Base-by-base conservation (phyloP, 1,140 invertebrate genomes). In the Temnothorax longispinosus region DNA sequence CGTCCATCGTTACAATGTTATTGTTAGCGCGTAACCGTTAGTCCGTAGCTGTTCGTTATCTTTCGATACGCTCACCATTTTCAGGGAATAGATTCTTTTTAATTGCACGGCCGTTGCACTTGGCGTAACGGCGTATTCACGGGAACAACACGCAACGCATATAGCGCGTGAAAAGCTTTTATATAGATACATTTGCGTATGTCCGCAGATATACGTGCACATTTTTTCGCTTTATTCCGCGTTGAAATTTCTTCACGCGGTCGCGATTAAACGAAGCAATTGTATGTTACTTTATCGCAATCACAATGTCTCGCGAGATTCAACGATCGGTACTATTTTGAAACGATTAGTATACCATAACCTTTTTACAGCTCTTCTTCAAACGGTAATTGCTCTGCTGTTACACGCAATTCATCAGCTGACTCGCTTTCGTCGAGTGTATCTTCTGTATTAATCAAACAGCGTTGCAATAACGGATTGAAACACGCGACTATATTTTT, bases 61-160 rank as follows among this genome's bases (percentile, higher is more conserved):
- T 62, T 58, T 52, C 35, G 60, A 81, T 86, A 44, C 62, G 54
- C 8, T 7, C 18, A n/a, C 44, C 52, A 32, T 60, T 74, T 52
- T 38, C 47, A 11, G 21, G 52, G n/a, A 56, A 71, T 84, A 62
- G 69, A 75, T 67, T 56, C 38, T 67, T 71, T 84, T 90, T 78
- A 80, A 89, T 87, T 60, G 62, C 65, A 86, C 44, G 52, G 11
- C 52, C 21, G 15, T 38, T 35, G 41, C 27, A 35, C 11, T 15
- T n/a, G 65, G 13, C n/a, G 41, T 27, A 41, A 58, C 35, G 11
- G 15, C 52, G 10, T 35, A 82, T 60, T 58, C 80, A 52, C 27
- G 27, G 11, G 7, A 71, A 21, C 65, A n/a, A 56, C 65, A 41
- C 56, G 13, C 27, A 1, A 7, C n/a, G 11, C 32, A 38, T 78